These are phyloP conservation scores for Hermetia illucens DNA, from an alignment of 1,140 invertebrate species.

Conservation along the genomic window DNA sequence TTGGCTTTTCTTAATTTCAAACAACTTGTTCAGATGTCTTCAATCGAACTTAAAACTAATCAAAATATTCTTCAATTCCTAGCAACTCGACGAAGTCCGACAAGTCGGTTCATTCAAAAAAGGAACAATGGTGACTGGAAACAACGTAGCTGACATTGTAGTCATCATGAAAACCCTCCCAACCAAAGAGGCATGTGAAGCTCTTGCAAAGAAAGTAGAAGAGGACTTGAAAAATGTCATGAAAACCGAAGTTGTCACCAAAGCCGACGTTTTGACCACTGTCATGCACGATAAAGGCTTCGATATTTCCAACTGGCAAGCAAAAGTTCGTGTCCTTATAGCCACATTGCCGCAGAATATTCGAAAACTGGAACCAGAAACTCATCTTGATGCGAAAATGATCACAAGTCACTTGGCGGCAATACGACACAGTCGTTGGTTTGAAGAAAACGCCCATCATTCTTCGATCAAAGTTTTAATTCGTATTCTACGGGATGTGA, in stretches of 20 bases:
- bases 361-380: slow-evolving; percentile 81
- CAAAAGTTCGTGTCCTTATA: slow-evolving; percentile 77
- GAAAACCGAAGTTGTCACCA: slow-evolving; percentile 42
- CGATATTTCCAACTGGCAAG: slow-evolving; percentile 65
- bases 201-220: slow-evolving; percentile 74
- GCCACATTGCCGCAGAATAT: slow-evolving; percentile 89
- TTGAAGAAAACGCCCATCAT: slow-evolving; percentile 96
- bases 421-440: slow-evolving; percentile 92
- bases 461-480: slow-evolving; percentile 91
- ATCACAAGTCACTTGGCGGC: slow-evolving; percentile 82
- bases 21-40: neutral
- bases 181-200: slow-evolving; percentile 87
- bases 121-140: slow-evolving; percentile 90
- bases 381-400: slow-evolving; percentile 75
- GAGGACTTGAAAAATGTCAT: slow-evolving; percentile 62
- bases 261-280: slow-evolving; percentile 43
- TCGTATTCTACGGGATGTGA: slow-evolving; percentile 78
- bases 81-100: slow-evolving; percentile 92
- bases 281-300: slow-evolving; percentile 63
- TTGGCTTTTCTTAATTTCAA: too few species aligned
- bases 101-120: slow-evolving; percentile 97
- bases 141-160: slow-evolving; percentile 92
- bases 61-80: slow-evolving; percentile 7
- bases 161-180: slow-evolving; percentile 97
- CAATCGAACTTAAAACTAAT: slow-evolving; percentile 5